Conservation (phyloP, 2,888 invertebrate genomes). For the Drosophila nr. perissopoda region DNA sequence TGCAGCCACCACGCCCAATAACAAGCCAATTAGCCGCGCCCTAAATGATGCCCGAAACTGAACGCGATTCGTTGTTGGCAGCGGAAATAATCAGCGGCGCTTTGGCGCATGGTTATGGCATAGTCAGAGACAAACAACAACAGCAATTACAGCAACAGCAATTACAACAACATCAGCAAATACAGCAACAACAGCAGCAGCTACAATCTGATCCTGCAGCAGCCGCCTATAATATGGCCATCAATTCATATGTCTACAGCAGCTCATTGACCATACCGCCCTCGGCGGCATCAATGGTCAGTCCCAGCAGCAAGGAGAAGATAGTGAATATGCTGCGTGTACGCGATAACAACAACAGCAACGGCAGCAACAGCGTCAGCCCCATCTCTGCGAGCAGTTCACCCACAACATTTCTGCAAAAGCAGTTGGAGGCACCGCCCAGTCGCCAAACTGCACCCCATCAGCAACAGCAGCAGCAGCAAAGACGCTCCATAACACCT, state of each 20-base stretch:
- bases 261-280: constrained; percentile 83
- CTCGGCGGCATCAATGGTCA: constrained; percentile 60
- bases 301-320: constrained; percentile 77
- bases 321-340: constrained; percentile 67
- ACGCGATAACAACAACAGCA: constrained; percentile 66
- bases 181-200: constrained; percentile 58
- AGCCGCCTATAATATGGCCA: constrained; percentile 70
- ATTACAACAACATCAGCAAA: constrained; percentile 29
- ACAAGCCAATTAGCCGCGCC: constrained; percentile 54
- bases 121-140: constrained; percentile 68
- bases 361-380: constrained; percentile 39
- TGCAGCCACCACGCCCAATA: constrained; percentile 55
- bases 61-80: constrained; percentile 81
- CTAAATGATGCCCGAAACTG: constrained; percentile 85
- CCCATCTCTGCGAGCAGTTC: constrained; percentile 60
- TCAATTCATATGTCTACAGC: constrained; percentile 83
- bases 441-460: constrained; percentile 35
- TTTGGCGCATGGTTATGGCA: constrained; percentile 78
- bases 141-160: constrained; percentile 49
- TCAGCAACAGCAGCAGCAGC: constrained; percentile 40
- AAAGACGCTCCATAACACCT: constrained; percentile 41
- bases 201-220: constrained; percentile 32
- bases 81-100: constrained; percentile 83
- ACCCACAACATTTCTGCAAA: constrained; percentile 79
- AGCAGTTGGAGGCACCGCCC: constrained; percentile 75